phyloP scores from a whole-genome alignment of 2,797 vertebrate genomes.

The Molossus alvarezi region DNA sequence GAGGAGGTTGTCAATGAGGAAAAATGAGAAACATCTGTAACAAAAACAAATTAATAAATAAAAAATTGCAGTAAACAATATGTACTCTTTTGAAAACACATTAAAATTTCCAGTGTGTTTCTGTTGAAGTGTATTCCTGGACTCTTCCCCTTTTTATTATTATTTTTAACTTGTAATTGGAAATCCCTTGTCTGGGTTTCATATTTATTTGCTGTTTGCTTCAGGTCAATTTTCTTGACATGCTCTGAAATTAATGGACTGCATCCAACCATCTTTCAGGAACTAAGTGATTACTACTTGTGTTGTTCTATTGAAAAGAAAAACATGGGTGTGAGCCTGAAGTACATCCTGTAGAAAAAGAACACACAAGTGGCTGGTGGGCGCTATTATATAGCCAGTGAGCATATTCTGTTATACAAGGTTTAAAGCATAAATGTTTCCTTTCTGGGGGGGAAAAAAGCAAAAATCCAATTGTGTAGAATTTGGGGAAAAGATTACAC shows the following conservation, averaged over 20 bases:
- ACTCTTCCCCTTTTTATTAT: slow-evolving; percentile 62
- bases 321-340: slow-evolving; percentile 69
- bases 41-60: too few relatives aligned
- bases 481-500: slow-evolving; percentile 66
- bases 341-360: slow-evolving; percentile 62
- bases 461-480: slow-evolving; percentile 75
- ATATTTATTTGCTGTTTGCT: slow-evolving; percentile 27
- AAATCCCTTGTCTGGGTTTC: slow-evolving; percentile 77
- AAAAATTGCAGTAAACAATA: not conserved
- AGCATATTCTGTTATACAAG: slow-evolving; percentile 65
- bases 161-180: slow-evolving; percentile 66
- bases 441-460: slow-evolving; percentile 32
- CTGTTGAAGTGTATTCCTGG: slow-evolving; percentile 35
- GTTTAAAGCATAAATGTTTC: slow-evolving; percentile 79
- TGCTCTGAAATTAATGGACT: slow-evolving; percentile 69
- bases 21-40: too few relatives aligned
- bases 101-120: slow-evolving; percentile 65
- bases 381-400: slow-evolving; percentile 68
- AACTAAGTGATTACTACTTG: slow-evolving; percentile 74
- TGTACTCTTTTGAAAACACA: slow-evolving; percentile 49
- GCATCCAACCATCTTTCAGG: slow-evolving; percentile 77
- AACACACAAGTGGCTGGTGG: slow-evolving; percentile 61
- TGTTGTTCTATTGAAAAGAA: slow-evolving; percentile 65
- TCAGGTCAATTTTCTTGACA: slow-evolving; percentile 80
- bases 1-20: too few relatives aligned